Evolutionary conservation across 2,888 invertebrate genomes (phyloP).

Genomic region (Tethea ocularis): DNA sequence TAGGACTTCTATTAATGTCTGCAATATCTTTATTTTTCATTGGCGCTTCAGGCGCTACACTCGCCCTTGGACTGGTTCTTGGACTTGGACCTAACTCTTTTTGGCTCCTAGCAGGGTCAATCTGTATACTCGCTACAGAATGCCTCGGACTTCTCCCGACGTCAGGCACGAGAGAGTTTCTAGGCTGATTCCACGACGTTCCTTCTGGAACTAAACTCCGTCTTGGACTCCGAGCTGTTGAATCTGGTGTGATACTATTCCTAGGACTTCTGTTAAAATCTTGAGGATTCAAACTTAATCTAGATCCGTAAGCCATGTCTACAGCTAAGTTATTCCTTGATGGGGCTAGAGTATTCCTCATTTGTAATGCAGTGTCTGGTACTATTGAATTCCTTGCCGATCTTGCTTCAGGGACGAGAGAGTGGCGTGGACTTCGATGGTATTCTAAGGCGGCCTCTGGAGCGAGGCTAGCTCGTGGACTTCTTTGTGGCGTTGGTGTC

Average conservation of each 20-base stretch:
- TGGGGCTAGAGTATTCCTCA: slow-evolving; percentile 81
- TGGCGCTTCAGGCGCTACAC: slow-evolving; percentile 72
- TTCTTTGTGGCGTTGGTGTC: slow-evolving; percentile 68
- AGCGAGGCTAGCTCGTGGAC: slow-evolving; percentile 84
- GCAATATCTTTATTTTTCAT: slow-evolving; percentile 75
- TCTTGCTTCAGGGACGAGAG: slow-evolving; percentile 80
- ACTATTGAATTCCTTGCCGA: slow-evolving; percentile 86
- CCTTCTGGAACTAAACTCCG: slow-evolving; percentile 85
- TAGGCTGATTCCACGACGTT: slow-evolving; percentile 81
- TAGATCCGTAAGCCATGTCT: slow-evolving; percentile 80
- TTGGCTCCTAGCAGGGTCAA: slow-evolving; percentile 70
- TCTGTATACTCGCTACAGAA: slow-evolving; percentile 78
- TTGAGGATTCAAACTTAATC: slow-evolving; percentile 83
- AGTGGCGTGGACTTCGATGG: slow-evolving; percentile 83
- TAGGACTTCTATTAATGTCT: slow-evolving; percentile 77
- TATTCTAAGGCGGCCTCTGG: slow-evolving; percentile 82
- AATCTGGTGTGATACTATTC: slow-evolving; percentile 77
- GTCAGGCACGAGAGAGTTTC: slow-evolving; percentile 84
- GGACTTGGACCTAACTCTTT: slow-evolving; percentile 80
- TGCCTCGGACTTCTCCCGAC: slow-evolving; percentile 85
- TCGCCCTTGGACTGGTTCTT: slow-evolving; percentile 84
- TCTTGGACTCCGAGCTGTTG: slow-evolving; percentile 82
- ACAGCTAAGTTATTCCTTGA: slow-evolving; percentile 86
- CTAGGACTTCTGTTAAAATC: slow-evolving; percentile 80
- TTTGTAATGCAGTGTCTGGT: slow-evolving; percentile 83